phyloP scores from a whole-genome alignment of 2,113 vertebrate genomes.

The Mus spicilegus region DNA sequence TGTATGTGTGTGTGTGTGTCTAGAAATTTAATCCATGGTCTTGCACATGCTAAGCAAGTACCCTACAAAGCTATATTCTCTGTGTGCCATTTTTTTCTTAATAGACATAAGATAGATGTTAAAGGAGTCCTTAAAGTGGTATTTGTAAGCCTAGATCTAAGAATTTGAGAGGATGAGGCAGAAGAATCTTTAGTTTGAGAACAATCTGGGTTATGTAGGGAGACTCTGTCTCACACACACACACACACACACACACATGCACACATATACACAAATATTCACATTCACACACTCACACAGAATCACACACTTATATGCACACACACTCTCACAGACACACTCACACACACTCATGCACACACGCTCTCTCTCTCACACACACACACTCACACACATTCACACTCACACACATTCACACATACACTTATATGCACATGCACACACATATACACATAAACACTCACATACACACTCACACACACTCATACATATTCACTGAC shows the following conservation, averaged over 20 bases:
- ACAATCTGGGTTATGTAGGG: background rate
- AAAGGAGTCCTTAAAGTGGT: background rate
- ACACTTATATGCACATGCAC: too few species aligned
- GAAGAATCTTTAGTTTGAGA: background rate
- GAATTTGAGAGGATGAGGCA: background rate
- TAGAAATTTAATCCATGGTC: background rate
- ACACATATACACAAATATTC: too few species aligned
- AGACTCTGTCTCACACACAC: background rate
- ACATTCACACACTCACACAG: background rate
- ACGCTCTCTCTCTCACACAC: background rate
- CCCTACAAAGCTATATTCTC: background rate
- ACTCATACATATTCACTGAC: too few species aligned
- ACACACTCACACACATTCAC: background rate
- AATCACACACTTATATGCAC: background rate
- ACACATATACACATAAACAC: too few species aligned
- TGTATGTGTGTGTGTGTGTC: background rate
- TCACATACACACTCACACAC: too few species aligned
- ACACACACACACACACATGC: background rate
- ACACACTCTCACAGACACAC: background rate
- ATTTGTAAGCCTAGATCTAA: background rate
- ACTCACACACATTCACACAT: too few species aligned
- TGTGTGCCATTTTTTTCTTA: background rate
- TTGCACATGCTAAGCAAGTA: background rate
- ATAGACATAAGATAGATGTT: background rate
- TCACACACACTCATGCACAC: too few species aligned